A percentile compares a stretch with the other conserved stretches of the same genome.
phyloP scores from a whole-genome alignment of 1,140 invertebrate species.

The Linepithema humile region DNA sequence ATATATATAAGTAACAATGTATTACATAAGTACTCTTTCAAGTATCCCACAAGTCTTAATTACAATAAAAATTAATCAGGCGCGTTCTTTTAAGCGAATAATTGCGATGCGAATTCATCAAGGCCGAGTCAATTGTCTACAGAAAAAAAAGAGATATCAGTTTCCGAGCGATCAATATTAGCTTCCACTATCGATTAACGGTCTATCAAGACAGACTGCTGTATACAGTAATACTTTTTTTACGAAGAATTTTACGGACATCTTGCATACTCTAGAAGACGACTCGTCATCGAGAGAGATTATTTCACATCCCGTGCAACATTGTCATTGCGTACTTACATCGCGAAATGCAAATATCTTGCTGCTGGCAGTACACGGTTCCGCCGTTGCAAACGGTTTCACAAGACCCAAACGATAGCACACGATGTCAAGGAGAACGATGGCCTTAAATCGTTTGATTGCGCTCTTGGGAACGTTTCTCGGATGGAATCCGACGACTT shows the following conservation, averaged over 20 bases:
- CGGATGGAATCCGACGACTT: background rate
- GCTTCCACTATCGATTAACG: conserved; percentile 16
- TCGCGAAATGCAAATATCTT: conserved; percentile 49
- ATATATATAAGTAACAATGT: background rate
- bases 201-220: background rate
- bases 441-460: background rate
- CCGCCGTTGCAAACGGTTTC: conserved; percentile 32
- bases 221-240: background rate
- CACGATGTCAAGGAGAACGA: conserved; percentile 9
- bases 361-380: conserved; percentile 41
- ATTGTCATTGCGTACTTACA: conserved; percentile 71
- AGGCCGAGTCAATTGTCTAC: background rate
- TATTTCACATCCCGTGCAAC: background rate
- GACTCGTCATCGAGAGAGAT: background rate
- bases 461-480: background rate
- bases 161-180: conserved; percentile 20
- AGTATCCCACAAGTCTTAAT: background rate
- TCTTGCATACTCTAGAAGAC: background rate
- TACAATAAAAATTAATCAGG: background rate
- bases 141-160: background rate
- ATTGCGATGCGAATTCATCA: background rate
- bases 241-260: background rate
- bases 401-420: conserved; percentile 59
- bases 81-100: background rate
- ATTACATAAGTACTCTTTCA: background rate